Evolutionary conservation across 1,140 invertebrate species (phyloP).

Genomic region (Drosophila sproati): DNA sequence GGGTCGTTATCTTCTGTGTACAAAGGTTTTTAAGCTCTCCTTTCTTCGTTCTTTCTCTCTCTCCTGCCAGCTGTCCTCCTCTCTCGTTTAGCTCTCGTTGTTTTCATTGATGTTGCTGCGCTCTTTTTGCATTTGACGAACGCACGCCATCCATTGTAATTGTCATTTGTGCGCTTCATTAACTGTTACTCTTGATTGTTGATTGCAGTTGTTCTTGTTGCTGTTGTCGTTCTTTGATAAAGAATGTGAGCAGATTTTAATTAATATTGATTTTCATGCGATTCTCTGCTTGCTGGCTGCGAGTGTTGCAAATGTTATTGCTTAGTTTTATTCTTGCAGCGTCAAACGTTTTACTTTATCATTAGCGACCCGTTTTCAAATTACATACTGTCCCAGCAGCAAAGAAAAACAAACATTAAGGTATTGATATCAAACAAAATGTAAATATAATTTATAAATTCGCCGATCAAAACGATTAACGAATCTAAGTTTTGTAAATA

Average conservation of each 20-base stretch:
- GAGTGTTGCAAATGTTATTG: slow-evolving; percentile 1
- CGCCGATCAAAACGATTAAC: too few species aligned
- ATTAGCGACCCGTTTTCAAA: too few species aligned
- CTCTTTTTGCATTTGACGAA: slow-evolving; percentile 43
- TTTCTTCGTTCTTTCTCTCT: slow-evolving; percentile 19
- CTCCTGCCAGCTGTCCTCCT: slow-evolving; percentile 5
- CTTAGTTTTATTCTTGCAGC: not conserved
- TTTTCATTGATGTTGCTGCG: slow-evolving; percentile 25
- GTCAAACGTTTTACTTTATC: not conserved
- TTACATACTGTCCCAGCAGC: too few species aligned
- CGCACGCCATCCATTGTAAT: slow-evolving; percentile 42
- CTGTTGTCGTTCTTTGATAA: slow-evolving; percentile 29
- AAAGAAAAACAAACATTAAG: not conserved
- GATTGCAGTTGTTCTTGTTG: slow-evolving; percentile 34
- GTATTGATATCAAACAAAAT: too few species aligned
- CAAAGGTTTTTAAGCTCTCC: slow-evolving; percentile 16
- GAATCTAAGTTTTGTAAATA: slow-evolving; percentile 7
- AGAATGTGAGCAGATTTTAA: slow-evolving; percentile 41
- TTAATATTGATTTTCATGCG: slow-evolving; percentile 64
- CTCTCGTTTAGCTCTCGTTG: not conserved
- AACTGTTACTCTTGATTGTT: slow-evolving; percentile 32
- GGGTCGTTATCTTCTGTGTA: slow-evolving; percentile 44
- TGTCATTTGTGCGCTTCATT: slow-evolving; percentile 73
- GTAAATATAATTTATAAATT: not conserved
- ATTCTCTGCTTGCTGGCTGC: not conserved